Conservation (phyloP, 2,888 invertebrate species). For the Heliconius ismenius region DNA sequence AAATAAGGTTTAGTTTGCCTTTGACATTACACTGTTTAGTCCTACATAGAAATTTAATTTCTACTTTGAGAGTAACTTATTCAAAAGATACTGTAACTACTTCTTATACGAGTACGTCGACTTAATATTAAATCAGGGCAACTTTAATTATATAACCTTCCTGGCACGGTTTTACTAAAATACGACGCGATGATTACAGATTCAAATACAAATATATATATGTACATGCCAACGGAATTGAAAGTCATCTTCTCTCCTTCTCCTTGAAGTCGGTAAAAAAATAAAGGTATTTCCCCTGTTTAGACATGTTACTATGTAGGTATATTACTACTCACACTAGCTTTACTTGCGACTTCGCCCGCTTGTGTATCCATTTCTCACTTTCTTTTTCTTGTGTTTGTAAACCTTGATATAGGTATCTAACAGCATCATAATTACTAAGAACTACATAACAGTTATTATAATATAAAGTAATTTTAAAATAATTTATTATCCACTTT, state of each 20-base stretch:
- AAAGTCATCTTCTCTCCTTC: too few species aligned
- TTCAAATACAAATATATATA: too few species aligned
- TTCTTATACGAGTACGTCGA: not conserved
- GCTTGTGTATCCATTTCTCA: too few species aligned
- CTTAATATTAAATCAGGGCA: not conserved
- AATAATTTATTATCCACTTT: not conserved
- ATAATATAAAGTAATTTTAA: not conserved
- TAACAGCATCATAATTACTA: too few species aligned
- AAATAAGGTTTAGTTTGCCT: not conserved
- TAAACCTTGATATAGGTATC: too few species aligned
- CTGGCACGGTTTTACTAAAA: not conserved
- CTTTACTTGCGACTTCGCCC: too few species aligned
- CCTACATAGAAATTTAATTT: slow-evolving; percentile 8
- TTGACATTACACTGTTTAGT: not conserved
- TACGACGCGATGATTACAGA: not conserved
- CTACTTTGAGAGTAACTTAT: slow-evolving; percentile 14
- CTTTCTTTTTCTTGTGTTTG: too few species aligned
- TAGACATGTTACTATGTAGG: too few species aligned
- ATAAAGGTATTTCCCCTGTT: too few species aligned
- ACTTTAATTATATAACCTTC: not conserved
- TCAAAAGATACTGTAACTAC: not conserved
- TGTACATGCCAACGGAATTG: too few species aligned
- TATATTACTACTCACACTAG: too few species aligned
- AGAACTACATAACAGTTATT: not conserved
- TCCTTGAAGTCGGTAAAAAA: too few species aligned